Conservation (phyloP, 2,113 vertebrate species). For the Ascaphus truei region DNA sequence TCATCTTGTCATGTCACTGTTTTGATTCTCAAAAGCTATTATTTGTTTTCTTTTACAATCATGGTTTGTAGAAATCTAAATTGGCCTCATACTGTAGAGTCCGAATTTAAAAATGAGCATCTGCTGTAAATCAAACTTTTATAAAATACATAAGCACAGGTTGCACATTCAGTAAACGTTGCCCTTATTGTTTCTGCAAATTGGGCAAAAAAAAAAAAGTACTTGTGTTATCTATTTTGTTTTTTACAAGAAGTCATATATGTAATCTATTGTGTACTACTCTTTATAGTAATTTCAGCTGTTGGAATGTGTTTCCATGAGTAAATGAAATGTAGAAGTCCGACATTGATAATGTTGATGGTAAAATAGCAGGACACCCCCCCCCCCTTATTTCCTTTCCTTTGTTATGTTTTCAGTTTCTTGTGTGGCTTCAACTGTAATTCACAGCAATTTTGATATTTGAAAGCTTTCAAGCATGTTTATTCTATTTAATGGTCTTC, state of each 20-base stretch:
- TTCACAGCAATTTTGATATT: too few relatives aligned
- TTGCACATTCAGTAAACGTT: neutral
- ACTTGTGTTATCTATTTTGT: neutral
- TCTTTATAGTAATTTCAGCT: slow-evolving; percentile 11
- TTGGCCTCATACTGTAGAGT: neutral
- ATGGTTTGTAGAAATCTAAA: neutral
- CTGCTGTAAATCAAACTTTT: too few relatives aligned
- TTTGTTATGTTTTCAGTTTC: too few relatives aligned
- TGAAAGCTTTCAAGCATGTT: too few relatives aligned
- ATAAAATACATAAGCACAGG: neutral
- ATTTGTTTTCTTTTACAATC: neutral
- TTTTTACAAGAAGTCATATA: neutral
- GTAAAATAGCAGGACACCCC: too few relatives aligned
- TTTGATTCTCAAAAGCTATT: too few relatives aligned
- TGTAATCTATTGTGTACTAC: neutral
- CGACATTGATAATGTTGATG: neutral
- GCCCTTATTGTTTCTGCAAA: slow-evolving; percentile 1
- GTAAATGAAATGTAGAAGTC: neutral
- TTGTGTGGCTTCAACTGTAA: too few relatives aligned
- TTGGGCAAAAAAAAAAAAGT: neutral
- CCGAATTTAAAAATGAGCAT: too few relatives aligned
- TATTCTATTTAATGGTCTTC: too few relatives aligned
- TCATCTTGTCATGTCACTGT: too few relatives aligned
- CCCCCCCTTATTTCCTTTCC: neutral
- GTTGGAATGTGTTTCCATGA: neutral